Conservation (phyloP, 2,888 invertebrate species). For the Phalera bucephala region DNA sequence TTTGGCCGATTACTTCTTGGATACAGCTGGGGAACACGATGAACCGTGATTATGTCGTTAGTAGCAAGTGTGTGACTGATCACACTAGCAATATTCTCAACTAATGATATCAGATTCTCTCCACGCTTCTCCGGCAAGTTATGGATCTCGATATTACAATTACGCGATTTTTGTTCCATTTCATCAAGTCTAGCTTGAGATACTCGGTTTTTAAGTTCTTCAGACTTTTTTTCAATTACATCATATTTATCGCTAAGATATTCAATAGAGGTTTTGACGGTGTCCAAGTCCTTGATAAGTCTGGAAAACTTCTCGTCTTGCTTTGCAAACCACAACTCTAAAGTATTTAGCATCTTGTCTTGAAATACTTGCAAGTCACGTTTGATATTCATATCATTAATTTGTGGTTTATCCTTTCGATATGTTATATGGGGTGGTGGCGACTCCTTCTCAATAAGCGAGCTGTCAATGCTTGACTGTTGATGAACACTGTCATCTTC, state of each 20-base stretch:
- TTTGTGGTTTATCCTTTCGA: too few relatives aligned
- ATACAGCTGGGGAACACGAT: background rate
- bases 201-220: background rate
- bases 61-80: background rate
- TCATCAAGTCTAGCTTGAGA: background rate
- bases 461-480: too few relatives aligned
- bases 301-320: background rate
- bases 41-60: background rate
- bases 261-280: background rate
- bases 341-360: background rate
- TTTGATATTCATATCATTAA: too few relatives aligned
- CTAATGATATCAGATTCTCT: background rate
- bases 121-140: background rate
- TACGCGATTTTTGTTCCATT: background rate
- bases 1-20: background rate
- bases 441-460: too few relatives aligned
- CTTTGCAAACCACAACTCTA: background rate
- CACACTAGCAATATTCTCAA: background rate
- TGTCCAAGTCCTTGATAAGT: background rate
- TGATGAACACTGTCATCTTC: too few relatives aligned
- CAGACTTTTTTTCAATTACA: background rate
- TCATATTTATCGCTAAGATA: background rate
- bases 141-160: background rate
- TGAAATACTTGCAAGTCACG: too few relatives aligned
- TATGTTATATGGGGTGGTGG: too few relatives aligned